phyloP scores from a whole-genome alignment of 1,140 invertebrate genomes.

The Drosophila yakuba region DNA sequence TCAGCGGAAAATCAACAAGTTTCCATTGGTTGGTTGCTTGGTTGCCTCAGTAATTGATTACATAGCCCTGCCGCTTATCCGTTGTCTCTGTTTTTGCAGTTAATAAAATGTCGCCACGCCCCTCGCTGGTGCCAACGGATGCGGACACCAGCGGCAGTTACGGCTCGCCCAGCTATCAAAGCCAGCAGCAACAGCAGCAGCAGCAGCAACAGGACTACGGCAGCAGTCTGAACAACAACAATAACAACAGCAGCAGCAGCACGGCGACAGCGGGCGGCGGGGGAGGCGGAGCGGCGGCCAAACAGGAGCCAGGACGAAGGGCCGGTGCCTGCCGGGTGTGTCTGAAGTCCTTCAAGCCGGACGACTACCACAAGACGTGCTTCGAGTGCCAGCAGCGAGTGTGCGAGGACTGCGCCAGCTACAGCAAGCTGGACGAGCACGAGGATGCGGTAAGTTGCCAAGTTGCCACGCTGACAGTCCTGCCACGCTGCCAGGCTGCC shows the following conservation, averaged over 20 bases:
- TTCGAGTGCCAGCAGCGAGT: conserved; percentile 94
- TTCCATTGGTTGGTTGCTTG: conserved; percentile 7
- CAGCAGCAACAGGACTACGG: conserved; percentile 70
- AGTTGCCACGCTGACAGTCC: no score
- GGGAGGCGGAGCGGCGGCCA: conserved; percentile 85
- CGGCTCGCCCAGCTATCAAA: conserved; percentile 65
- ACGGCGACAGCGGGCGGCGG: not conserved
- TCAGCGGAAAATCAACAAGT: conserved; percentile 56
- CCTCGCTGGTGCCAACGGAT: conserved; percentile 86
- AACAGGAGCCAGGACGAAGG: conserved; percentile 89
- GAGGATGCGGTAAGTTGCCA: conserved; percentile 89
- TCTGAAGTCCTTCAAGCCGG: conserved; percentile 93
- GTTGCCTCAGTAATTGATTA: conserved; percentile 38
- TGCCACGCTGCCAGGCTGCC: no score
- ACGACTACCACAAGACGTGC: conserved; percentile 93
- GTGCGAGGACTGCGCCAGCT: conserved; percentile 96
- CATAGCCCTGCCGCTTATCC: conserved; percentile 8
- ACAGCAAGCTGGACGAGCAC: conserved; percentile 92
- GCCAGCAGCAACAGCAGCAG: conserved; percentile 78
- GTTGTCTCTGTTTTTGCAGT: conserved; percentile 85
- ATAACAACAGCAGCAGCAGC: conserved; percentile 56
- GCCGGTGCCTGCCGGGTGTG: conserved; percentile 93
- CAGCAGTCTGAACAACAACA: conserved; percentile 80
- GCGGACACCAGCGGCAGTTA: conserved; percentile 73
- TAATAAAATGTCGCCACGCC: conserved; percentile 88